Conservation (phyloP, 2,113 vertebrate genomes). For the Alaudala cheleensis region DNA sequence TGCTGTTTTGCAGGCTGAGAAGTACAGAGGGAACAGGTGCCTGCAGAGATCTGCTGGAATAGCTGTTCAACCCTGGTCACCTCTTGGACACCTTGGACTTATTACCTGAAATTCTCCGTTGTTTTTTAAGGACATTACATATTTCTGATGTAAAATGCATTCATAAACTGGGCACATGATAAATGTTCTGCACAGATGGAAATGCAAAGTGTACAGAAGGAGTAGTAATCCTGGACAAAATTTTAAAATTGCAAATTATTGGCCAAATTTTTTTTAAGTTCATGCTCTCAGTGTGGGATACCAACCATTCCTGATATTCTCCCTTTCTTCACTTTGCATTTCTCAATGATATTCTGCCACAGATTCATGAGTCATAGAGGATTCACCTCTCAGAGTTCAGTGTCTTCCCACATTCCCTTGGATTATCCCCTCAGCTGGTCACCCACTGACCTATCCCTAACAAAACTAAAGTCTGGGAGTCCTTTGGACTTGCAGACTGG, state of each 20-base stretch:
- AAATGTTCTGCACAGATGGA: background rate
- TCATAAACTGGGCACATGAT: background rate
- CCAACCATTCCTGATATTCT: background rate
- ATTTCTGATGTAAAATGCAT: background rate
- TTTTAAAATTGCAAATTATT: background rate
- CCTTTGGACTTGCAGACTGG: background rate
- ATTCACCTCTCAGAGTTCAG: background rate
- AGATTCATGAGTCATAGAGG: background rate
- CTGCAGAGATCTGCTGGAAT: background rate
- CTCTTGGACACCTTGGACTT: background rate
- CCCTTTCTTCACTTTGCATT: background rate
- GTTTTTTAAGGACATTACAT: background rate
- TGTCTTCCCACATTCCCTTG: background rate
- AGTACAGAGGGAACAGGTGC: background rate
- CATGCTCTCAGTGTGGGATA: fast-evolving
- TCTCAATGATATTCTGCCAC: background rate
- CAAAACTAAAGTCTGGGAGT: background rate
- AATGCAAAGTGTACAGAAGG: background rate
- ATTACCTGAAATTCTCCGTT: background rate
- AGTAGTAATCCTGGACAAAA: background rate
- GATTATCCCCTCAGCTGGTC: background rate
- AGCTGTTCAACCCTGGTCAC: background rate
- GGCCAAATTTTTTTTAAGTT: background rate
- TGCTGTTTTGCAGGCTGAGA: background rate
- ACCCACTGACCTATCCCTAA: background rate